Evolutionary conservation across 2,113 vertebrate genomes (phyloP), one percentile per base, ranked within the genome.

Genomic region (Nibea coibor): DNA sequence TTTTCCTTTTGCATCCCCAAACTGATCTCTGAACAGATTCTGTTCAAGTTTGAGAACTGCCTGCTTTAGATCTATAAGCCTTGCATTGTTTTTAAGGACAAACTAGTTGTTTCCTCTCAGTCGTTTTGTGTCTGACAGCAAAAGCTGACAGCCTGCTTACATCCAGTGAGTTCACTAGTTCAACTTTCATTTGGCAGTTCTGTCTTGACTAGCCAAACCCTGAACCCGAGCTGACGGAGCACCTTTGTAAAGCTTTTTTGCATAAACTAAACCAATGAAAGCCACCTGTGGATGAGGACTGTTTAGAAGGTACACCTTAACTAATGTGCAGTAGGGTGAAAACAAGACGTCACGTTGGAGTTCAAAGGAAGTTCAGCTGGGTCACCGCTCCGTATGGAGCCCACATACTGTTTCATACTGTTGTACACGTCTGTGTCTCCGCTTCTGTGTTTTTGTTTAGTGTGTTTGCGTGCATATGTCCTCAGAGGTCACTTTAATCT

Each of bases 341-440:
- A 78, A 45, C 54, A 78, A 54, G 56, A 57, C 10, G 4, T 78
- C n/a, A 16, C 43, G 28, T 62, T 39, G 31, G 57, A 48, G 73
- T 82, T 84, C 56, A 89, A 4, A 76, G 75, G 57, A 75, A 87
- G 80, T 84, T 77, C 82, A 73, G 75, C 19, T 0, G 4, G 53
- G 67, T 78, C 28, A 50, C 35, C 58, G 16, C 43, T 45, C 11
- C 12, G 17, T 45, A 2, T 84, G 53, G 22, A 47, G 64, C 48
- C 22, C 4, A 47, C 69, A 71, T 47, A 45, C 77, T 54, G 59
- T 59, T 70, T 57, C 10, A 45, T 48, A 43, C 17, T 42, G n/a
- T 61, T 67, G 5, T 19, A 3, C 57, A 51, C 15, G 71, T 69
- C 39, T 65, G 65, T 4, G 31, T 59, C 26, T 81, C 14, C 57